Evolutionary conservation across 2,797 vertebrate genomes (phyloP), one percentile per base, ranked within the genome.

Genomic region (Hippocampus kuda): DNA sequence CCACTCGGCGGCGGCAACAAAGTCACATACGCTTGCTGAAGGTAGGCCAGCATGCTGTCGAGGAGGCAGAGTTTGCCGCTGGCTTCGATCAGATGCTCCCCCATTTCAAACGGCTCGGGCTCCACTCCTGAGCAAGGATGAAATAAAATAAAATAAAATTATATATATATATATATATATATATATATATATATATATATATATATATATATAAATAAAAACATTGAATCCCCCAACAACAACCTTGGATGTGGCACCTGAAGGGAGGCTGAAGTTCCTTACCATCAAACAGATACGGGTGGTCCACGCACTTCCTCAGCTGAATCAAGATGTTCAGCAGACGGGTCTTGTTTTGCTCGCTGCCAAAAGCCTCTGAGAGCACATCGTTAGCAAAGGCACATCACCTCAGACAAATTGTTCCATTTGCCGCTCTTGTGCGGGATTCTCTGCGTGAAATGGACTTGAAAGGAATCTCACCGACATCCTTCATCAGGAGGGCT

Each of bases 281-380:
- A 98, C 95, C 95, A n/a, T 91, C 88, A 81, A 98, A 98, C 79
- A 98, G 84, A 62, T 98, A 98, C 0, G 94, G 95, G 69, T 97
- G 95, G 79, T 90, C 84, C 65, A 98, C 94, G 72, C 95, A 98
- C 78, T 98, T 98, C 42, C 94, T 91, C 78, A 98, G 90, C 83
- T 97, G 94, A 80, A 93, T 90, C 72, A 97, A 79, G 79, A 94
- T 77, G 72, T 97, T 98, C 78, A 94, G 88, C 67, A 98, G 91
- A 44, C 87, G 88, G 26, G 90, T 93, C 77, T 89, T 93, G 79
- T 62, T 86, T 0, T 80, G 85, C 68, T 93, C 91, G 34, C 85
- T 91, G 77, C 84, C 89, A 90, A 98, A 96, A 13, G 88, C 93
- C 82, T 92, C 95, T 98, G 78, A 69, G 92, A 91, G 57, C 16